Percentiles rank a stretch among this genome's conserved stretches.
phyloP scores from a whole-genome alignment of 2,797 vertebrate genomes.

The Eurystomus glaucurus region DNA sequence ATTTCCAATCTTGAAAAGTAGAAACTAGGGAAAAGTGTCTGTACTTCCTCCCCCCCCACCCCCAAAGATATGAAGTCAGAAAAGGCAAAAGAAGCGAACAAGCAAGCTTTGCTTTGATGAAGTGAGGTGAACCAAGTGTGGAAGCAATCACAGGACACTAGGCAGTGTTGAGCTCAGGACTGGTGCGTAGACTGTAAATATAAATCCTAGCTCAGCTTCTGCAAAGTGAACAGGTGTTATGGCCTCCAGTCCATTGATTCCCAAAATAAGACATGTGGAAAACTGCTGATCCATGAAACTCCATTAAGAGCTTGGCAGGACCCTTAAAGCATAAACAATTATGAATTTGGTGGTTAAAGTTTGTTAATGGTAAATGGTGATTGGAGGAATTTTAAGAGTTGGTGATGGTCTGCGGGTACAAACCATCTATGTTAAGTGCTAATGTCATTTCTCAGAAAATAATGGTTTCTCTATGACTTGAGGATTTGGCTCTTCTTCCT shows the following conservation, averaged over 20 bases:
- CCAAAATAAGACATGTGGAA: constrained; percentile 64
- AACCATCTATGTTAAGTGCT: not conserved
- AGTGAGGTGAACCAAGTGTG: not conserved
- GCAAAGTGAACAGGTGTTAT: constrained; percentile 54
- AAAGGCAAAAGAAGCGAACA: not conserved
- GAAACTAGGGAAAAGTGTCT: not conserved
- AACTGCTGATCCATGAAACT: constrained; percentile 55
- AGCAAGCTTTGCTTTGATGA: not conserved
- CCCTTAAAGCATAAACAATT: not conserved
- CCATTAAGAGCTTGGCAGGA: constrained; percentile 50
- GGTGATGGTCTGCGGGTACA: not conserved
- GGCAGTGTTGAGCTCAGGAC: not conserved
- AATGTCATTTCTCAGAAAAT: not conserved
- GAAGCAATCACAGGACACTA: not conserved
- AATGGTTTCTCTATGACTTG: not conserved
- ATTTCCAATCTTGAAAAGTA: not conserved
- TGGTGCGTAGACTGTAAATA: constrained; percentile 50
- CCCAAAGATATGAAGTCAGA: not conserved
- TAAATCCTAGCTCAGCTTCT: constrained; percentile 43
- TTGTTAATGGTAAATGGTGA: not conserved
- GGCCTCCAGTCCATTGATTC: constrained; percentile 65
- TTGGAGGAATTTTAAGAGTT: not conserved
- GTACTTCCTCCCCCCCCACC: not conserved
- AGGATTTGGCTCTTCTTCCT: not conserved
- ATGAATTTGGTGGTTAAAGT: not conserved